A percentile compares a stretch with the other conserved stretches of the same genome.
Conservation (phyloP, 2,888 invertebrate genomes). For the Euproctis similis region DNA sequence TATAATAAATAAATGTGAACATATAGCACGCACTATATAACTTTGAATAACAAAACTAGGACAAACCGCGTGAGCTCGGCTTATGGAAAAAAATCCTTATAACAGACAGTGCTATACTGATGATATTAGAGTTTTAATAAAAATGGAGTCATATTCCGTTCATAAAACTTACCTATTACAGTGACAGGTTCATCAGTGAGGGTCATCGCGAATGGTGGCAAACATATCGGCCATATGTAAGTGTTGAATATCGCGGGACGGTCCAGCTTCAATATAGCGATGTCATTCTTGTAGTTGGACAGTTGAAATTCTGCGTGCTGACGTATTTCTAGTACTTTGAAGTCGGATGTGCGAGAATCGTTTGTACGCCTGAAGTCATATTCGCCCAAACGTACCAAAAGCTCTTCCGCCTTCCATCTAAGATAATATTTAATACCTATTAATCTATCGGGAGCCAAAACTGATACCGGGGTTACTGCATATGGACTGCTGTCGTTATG, state of each 20-base stretch:
- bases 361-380: slow-evolving; percentile 82
- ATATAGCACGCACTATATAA: too few relatives aligned
- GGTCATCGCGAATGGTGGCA: slow-evolving; percentile 79
- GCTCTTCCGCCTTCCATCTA: slow-evolving; percentile 77
- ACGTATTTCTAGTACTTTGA: slow-evolving; percentile 79
- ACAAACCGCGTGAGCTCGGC: too few relatives aligned
- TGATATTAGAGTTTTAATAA: too few relatives aligned
- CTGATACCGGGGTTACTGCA: too few relatives aligned
- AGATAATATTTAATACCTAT: too few relatives aligned
- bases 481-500: too few relatives aligned
- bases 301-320: slow-evolving; percentile 81
- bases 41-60: too few relatives aligned
- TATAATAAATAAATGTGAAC: too few relatives aligned
- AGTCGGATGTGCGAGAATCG: slow-evolving; percentile 83
- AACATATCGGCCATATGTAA: slow-evolving; percentile 89
- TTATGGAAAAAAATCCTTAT: too few relatives aligned
- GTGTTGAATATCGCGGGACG: slow-evolving; percentile 81
- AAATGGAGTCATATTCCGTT: too few relatives aligned
- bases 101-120: too few relatives aligned
- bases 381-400: slow-evolving; percentile 86
- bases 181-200: slow-evolving; percentile 78
- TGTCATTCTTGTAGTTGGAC: slow-evolving; percentile 83
- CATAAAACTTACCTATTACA: slow-evolving; percentile 80
- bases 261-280: slow-evolving; percentile 82
- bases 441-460: too few relatives aligned